Percentiles rank a stretch among this genome's conserved stretches.
phyloP scores from a whole-genome alignment of 2,113 vertebrate genomes.

The Mesembrinibis cayennensis region DNA sequence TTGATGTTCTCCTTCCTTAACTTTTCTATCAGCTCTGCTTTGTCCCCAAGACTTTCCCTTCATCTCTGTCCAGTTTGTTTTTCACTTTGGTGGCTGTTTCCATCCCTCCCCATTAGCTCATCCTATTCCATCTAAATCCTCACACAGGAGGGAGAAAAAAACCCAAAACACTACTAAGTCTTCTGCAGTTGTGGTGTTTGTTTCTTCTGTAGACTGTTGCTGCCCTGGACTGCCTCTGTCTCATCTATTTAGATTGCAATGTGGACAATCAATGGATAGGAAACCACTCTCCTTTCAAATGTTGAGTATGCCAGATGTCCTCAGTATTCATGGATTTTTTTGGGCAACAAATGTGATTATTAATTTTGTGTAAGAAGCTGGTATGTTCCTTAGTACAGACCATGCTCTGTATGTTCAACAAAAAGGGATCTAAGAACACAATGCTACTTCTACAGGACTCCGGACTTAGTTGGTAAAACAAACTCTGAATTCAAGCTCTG shows the following conservation, averaged over 20 bases:
- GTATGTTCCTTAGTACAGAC: background rate
- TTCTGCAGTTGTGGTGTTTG: background rate
- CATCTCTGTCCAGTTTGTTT: background rate
- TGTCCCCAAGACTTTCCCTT: background rate
- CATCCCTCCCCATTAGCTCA: background rate
- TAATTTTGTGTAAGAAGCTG: background rate
- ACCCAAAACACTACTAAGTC: accelerated
- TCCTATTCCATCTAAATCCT: background rate
- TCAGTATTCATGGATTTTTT: background rate
- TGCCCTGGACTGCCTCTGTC: background rate
- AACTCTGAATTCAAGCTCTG: background rate
- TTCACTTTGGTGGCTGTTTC: background rate
- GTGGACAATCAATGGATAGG: background rate
- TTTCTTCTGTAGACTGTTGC: background rate
- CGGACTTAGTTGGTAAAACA: background rate
- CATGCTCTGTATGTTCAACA: background rate
- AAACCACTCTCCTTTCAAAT: background rate
- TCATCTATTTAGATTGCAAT: background rate
- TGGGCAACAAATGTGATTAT: background rate
- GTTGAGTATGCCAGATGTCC: background rate
- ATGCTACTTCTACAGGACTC: background rate
- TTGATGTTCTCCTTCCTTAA: background rate
- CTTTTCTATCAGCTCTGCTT: background rate
- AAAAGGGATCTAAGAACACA: background rate
- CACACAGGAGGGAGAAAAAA: background rate